Conservation (phyloP, 2,888 invertebrate genomes). For the Pammene fasciana region DNA sequence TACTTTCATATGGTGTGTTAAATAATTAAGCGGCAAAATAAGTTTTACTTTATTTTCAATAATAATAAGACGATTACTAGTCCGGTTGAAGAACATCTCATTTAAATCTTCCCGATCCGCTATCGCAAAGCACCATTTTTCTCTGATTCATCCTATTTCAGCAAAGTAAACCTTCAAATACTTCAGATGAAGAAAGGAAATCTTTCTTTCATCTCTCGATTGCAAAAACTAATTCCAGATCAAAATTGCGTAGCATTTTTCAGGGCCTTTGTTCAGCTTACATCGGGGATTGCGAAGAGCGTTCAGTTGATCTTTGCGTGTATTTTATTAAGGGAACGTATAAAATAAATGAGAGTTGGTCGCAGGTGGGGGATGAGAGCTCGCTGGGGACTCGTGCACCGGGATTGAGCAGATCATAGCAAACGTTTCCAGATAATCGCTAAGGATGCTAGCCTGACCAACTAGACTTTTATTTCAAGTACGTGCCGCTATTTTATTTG, state of each 20-base stretch:
- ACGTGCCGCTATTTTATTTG: conserved; percentile 23
- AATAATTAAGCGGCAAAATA: too few relatives aligned
- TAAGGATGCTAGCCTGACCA: conserved; percentile 17
- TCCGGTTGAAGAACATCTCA: neutral
- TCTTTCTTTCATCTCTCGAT: conserved; percentile 38
- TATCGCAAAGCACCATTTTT: conserved; percentile 14
- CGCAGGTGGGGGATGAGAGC: conserved; percentile 46
- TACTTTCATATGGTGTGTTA: too few relatives aligned
- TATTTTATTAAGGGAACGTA: conserved; percentile 49
- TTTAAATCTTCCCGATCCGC: conserved; percentile 7
- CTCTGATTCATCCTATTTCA: conserved; percentile 19
- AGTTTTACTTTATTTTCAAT: too few relatives aligned
- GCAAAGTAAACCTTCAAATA: conserved; percentile 31
- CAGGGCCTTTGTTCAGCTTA: conserved; percentile 35
- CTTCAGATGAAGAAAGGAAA: conserved; percentile 35
- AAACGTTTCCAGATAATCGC: conserved; percentile 43
- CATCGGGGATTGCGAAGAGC: conserved; percentile 33
- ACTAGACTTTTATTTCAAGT: conserved; percentile 29
- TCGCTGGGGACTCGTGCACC: conserved; percentile 42
- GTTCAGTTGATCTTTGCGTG: conserved; percentile 44
- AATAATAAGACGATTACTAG: neutral
- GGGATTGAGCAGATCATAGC: conserved; percentile 48
- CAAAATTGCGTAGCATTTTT: conserved; percentile 41
- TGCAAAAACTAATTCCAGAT: conserved; percentile 42
- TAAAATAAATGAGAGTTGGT: conserved; percentile 49